Conservation (phyloP, 2,797 vertebrate genomes). For the Avahi laniger region DNA sequence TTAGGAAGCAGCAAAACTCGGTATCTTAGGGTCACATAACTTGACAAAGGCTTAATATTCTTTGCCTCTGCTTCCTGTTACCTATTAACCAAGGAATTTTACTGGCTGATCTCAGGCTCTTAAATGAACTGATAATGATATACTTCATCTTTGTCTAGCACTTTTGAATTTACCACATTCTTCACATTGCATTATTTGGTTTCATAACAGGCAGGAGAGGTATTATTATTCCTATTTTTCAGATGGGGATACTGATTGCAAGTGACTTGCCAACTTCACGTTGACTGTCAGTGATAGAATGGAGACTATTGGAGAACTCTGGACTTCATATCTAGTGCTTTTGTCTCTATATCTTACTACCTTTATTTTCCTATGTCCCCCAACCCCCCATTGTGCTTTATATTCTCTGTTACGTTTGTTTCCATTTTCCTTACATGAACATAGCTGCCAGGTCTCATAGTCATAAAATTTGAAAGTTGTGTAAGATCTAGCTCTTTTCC, state of each 20-base stretch:
- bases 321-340: background rate
- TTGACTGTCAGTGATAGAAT: background rate
- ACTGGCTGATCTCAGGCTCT: background rate
- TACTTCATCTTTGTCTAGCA: constrained; percentile 4
- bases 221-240: constrained; percentile 21
- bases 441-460: background rate
- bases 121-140: background rate
- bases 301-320: background rate
- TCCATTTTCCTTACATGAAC: background rate
- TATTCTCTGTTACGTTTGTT: background rate
- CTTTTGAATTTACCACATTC: background rate
- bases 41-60: constrained; percentile 20
- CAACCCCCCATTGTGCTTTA: background rate
- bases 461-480: constrained; percentile 9
- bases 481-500: background rate
- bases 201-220: background rate
- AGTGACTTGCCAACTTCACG: background rate
- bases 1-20: constrained; percentile 42
- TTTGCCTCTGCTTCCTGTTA: background rate
- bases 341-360: background rate
- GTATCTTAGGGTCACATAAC: background rate
- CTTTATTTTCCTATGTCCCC: background rate
- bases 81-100: background rate
- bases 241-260: background rate
- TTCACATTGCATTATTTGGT: background rate